Percentiles rank a stretch among this genome's conserved stretches.
Evolutionary conservation across 2,797 vertebrate species (phyloP).

Genomic region (Crenichthys baileyi): DNA sequence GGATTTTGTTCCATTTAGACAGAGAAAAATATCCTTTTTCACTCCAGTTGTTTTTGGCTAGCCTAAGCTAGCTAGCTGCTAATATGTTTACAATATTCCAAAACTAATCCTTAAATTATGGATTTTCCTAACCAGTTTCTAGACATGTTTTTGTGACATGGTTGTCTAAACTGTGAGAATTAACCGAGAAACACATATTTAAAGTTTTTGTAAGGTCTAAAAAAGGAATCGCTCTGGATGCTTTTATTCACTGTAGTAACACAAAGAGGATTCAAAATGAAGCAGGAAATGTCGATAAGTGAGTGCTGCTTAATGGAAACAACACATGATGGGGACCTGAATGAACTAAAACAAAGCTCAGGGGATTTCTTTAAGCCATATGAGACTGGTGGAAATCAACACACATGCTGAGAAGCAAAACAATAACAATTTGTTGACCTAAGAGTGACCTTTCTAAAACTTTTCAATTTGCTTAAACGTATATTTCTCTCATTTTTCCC

Average conservation of each 20-base stretch:
- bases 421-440: conserved; percentile 32
- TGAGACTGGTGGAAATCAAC: conserved; percentile 38
- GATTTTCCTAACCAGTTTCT: conserved; percentile 2
- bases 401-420: conserved; percentile 39
- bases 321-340: conserved; percentile 11
- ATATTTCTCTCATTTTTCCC: conserved; percentile 35
- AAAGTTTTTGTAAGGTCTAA: conserved; percentile 29
- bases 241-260: conserved; percentile 6
- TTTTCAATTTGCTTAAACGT: conserved; percentile 37
- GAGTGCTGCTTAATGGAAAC: conserved; percentile 27
- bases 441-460: conserved; percentile 37
- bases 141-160: neutral
- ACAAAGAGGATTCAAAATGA: conserved; percentile 17
- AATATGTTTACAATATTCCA: neutral
- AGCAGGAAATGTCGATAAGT: conserved; percentile 21
- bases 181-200: conserved; percentile 5
- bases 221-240: conserved; percentile 20
- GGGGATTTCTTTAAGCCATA: conserved; percentile 35
- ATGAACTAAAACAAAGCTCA: conserved; percentile 40
- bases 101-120: conserved; percentile 3
- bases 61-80: conserved; percentile 11
- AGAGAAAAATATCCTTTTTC: neutral
- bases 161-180: neutral
- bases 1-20: neutral
- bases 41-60: neutral